Conservation (phyloP, 2,113 vertebrate species). For the Buteo buteo region DNA sequence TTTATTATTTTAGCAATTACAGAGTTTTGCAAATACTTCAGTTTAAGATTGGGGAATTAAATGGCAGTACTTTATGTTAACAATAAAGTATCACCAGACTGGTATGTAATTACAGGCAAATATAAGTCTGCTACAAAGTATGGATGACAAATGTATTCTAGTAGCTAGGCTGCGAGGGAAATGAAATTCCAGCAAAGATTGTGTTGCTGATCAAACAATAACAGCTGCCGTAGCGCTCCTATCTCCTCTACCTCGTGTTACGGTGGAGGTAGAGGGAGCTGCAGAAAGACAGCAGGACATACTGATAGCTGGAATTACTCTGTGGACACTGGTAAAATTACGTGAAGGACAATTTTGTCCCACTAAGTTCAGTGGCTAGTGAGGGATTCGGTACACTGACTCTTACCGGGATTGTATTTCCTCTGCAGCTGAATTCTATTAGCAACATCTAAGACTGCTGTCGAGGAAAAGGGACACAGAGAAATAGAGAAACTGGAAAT, state of each 20-base stretch:
- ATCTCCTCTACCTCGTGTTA: not conserved
- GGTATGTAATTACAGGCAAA: constrained; percentile 52
- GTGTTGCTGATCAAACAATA: constrained; percentile 36
- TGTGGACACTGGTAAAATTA: not conserved
- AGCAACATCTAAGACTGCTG: not conserved
- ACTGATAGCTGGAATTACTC: not conserved
- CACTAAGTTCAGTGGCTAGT: not conserved
- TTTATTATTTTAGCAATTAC: constrained; percentile 48
- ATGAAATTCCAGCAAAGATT: constrained; percentile 39
- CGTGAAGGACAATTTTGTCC: not conserved
- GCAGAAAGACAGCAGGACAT: not conserved
- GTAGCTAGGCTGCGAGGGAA: constrained; percentile 32
- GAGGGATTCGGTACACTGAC: not conserved
- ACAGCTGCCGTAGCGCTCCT: not conserved
- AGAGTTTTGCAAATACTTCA: constrained; percentile 27
- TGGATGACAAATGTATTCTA: constrained; percentile 42
- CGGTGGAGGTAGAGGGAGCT: not conserved
- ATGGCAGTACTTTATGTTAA: constrained; percentile 38
- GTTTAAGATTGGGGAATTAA: constrained; percentile 8
- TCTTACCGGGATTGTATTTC: not conserved
- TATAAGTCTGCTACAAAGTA: constrained; percentile 30
- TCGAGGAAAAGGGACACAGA: not conserved
- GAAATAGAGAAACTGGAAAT: not conserved
- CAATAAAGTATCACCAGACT: constrained; percentile 45
- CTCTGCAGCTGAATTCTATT: not conserved